These are phyloP conservation scores for Pristionchus japonicus DNA, from an alignment of 2,888 invertebrate genomes.

Conservation along the genomic window DNA sequence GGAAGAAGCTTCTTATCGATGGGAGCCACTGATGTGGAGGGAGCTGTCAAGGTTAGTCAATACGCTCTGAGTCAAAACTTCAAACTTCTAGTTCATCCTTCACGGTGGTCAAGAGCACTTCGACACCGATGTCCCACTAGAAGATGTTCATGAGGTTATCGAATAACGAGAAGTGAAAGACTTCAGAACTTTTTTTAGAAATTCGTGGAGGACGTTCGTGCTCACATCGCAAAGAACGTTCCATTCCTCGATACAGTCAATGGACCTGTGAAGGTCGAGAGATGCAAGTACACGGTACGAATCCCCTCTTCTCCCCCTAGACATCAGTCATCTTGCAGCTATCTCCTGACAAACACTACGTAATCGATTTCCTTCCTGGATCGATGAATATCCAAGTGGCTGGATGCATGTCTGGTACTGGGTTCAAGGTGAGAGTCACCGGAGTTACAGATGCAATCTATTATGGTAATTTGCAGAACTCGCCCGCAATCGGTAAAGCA, in stretches of 20 bases:
- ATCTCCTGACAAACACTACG: slow-evolving; percentile 26
- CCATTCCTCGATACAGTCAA: slow-evolving; percentile 38
- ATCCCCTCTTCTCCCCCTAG: not conserved
- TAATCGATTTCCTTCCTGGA: slow-evolving; percentile 29
- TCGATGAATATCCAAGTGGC: slow-evolving; percentile 34
- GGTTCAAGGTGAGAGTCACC: not conserved
- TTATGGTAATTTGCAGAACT: not conserved
- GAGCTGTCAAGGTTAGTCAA: slow-evolving; percentile 40
- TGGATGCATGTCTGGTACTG: slow-evolving; percentile 36
- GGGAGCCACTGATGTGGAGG: not conserved
- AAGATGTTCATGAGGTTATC: not conserved
- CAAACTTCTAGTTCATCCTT: not conserved
- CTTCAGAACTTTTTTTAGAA: not conserved
- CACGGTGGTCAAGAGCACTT: not conserved
- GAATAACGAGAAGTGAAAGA: accelerated
- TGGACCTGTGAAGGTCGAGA: slow-evolving; percentile 34
- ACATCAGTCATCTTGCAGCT: not conserved
- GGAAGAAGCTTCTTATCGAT: slow-evolving; percentile 6
- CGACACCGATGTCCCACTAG: not conserved
- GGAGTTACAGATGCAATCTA: not conserved
- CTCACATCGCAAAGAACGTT: not conserved
- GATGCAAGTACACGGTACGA: slow-evolving; percentile 42
- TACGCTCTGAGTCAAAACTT: too few relatives aligned
- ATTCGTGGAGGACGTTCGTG: slow-evolving; percentile 30
- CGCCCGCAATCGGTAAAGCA: not conserved